phyloP scores from a whole-genome alignment of 2,113 vertebrate genomes.

The Prionailurus bengalensis region DNA sequence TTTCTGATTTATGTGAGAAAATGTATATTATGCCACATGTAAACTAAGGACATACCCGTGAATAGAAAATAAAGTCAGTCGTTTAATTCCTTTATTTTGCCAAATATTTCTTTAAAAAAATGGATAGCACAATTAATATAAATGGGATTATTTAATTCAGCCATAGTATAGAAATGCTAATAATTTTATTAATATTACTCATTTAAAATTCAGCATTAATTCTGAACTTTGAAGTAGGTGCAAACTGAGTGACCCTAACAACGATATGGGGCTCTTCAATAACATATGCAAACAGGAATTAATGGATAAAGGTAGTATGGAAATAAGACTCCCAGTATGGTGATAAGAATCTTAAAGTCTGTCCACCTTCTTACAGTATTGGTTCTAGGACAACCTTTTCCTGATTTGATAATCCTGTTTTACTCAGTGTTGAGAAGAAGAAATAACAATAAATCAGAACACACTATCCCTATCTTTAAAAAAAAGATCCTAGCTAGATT shows the following conservation, averaged over 20 bases:
- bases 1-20: background rate
- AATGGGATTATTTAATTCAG: background rate
- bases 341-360: background rate
- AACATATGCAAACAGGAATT: slow-evolving; percentile 4
- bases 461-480: background rate
- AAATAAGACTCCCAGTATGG: background rate
- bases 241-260: background rate
- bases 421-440: background rate
- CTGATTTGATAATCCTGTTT: background rate
- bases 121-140: background rate
- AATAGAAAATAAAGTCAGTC: background rate
- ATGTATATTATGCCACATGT: background rate
- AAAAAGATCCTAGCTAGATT: background rate
- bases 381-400: background rate
- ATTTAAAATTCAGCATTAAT: slow-evolving; percentile 38
- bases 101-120: slow-evolving; percentile 13
- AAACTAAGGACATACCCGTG: background rate
- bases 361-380: background rate
- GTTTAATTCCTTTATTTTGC: background rate
- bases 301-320: background rate
- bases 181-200: background rate
- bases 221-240: background rate
- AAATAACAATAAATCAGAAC: background rate
- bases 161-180: background rate
- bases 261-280: background rate